Percentiles rank a stretch among this genome's conserved stretches.
These are phyloP conservation scores for Myotis yumanensis DNA, from an alignment of 2,113 vertebrate species.

Conservation along the genomic window DNA sequence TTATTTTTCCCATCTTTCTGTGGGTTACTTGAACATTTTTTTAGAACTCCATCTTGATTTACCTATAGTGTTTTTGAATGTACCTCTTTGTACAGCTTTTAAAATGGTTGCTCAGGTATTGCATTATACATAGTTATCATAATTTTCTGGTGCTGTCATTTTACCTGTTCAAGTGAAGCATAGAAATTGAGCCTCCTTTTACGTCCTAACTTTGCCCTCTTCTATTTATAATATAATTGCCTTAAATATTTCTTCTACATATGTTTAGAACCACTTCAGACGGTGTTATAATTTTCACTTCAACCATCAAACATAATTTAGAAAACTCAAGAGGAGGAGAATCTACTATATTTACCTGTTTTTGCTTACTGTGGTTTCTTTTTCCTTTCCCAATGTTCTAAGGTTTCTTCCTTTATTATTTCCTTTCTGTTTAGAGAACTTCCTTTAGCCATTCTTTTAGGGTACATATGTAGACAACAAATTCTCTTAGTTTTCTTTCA, in stretches of 20 bases:
- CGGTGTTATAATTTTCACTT: constrained; percentile 18
- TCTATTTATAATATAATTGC: constrained; percentile 6
- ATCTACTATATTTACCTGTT: not conserved
- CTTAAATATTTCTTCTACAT: constrained; percentile 15
- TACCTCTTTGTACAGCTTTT: constrained; percentile 9
- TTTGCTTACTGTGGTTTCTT: not conserved
- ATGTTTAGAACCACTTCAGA: constrained; percentile 19
- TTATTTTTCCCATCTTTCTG: not conserved
- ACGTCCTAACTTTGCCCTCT: not conserved
- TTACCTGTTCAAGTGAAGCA: not conserved
- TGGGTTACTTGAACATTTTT: not conserved
- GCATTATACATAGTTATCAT: not conserved
- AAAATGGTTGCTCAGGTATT: not conserved
- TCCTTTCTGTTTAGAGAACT: not conserved
- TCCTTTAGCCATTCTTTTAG: constrained; percentile 12
- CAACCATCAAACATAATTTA: constrained; percentile 31
- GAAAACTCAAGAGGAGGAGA: constrained; percentile 1
- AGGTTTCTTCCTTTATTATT: not conserved
- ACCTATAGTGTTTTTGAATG: not conserved
- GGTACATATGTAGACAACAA: not conserved
- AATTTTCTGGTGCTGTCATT: not conserved
- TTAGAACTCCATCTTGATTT: constrained; percentile 26
- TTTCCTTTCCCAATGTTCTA: not conserved
- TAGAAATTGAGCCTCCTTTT: not conserved
- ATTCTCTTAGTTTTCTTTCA: not conserved